Conservation (phyloP, 2,113 vertebrate species). For the Bagarius yarrelli region DNA sequence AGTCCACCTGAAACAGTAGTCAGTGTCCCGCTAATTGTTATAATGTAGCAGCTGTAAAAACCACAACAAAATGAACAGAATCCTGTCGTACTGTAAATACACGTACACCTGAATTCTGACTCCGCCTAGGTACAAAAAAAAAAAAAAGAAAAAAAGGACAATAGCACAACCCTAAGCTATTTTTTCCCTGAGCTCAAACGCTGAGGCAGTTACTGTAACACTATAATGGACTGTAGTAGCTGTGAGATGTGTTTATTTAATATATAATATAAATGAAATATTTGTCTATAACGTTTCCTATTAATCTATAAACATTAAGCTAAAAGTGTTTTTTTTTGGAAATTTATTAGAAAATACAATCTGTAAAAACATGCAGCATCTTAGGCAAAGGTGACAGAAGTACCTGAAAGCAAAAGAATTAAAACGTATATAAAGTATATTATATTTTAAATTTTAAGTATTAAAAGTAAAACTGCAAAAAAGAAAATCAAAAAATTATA, state of each 20-base stretch:
- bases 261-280: not conserved
- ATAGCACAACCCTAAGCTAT: not conserved
- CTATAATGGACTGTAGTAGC: too few species aligned
- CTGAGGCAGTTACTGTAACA: not conserved
- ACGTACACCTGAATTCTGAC: constrained; percentile 17
- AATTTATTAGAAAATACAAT: too few species aligned
- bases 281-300: too few species aligned
- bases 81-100: not conserved
- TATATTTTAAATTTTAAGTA: too few species aligned
- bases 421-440: too few species aligned
- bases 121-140: constrained; percentile 9
- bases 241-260: not conserved
- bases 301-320: too few species aligned
- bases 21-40: not conserved
- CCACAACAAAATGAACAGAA: not conserved
- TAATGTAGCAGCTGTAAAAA: not conserved
- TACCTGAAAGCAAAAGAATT: too few species aligned
- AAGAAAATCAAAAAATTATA: too few species aligned
- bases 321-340: too few species aligned
- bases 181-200: not conserved
- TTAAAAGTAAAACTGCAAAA: too few species aligned
- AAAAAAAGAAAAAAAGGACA: not conserved
- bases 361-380: too few species aligned
- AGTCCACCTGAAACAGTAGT: not conserved
- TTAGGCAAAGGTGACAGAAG: too few species aligned